Evolutionary conservation across 1,140 invertebrate species (phyloP), one percentile per base, ranked within the genome.

Genomic region (Oreohelix idahoensis): DNA sequence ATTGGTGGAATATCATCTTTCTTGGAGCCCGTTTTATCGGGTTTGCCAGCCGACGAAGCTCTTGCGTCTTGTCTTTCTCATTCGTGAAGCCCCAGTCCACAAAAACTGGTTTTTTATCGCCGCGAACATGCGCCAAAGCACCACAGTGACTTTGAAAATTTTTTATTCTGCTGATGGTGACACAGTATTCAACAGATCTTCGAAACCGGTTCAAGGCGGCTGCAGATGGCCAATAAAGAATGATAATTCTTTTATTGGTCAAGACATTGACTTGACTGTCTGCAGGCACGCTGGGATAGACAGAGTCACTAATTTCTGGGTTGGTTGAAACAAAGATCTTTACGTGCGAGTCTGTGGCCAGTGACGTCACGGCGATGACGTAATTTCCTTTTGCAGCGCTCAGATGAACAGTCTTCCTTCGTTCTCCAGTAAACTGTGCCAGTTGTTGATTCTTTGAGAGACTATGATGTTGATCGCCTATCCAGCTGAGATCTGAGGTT

Each of bases 91-190:
- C 88, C 76, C 89, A 91, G 1, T 87, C 86, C 17, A 86, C 70
- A 53, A 84, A 36, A 26, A 84, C 70, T 5, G 89, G 88, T 8
- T 85, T 78, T 15, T 80, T 38, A 66, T 91, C 88, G 29, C 88
- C 87, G 15, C 81, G 74, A 29, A 85, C 26, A 79, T 89, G 86
- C 2, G 86, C 86, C 82, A 89, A 74, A 0, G 88, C 86, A 1
- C 87, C 86, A 79, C 92, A 92, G 75, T 89, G 76, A 2, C 86
- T 90, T 29, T 86, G 83, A 78, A 88, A 92, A 74, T 90, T 88
- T 35, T 82, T 79, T 17, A 86, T 84, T 32, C 81, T 45, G 79
- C 88, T 91, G 20, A 89, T 83, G 29, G 89, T 76, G 10, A 92
- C 83, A 75, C 91, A 92, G 76, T 92, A 92, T 75, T 90, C 86